Percentiles rank a stretch among this genome's conserved stretches.
phyloP scores from a whole-genome alignment of 2,797 vertebrate genomes.

The Furcifer pardalis region DNA sequence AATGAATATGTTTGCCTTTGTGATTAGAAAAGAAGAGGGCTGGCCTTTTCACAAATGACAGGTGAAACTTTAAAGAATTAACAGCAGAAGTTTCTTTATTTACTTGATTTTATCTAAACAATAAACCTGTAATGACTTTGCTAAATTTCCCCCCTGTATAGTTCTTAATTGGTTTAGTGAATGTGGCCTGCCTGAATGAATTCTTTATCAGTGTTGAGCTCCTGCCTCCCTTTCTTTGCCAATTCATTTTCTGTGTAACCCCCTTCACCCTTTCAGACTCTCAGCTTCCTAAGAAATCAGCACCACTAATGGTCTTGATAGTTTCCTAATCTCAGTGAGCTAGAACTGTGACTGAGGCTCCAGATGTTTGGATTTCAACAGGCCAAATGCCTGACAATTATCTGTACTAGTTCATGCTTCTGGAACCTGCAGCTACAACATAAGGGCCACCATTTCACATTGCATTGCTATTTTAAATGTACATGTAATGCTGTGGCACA shows the following conservation, averaged over 20 bases:
- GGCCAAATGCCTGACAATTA: too few relatives aligned
- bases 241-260: conserved; percentile 61
- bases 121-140: conserved; percentile 73
- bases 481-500: background rate
- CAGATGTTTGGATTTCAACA: background rate
- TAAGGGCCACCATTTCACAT: background rate
- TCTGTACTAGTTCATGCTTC: too few relatives aligned
- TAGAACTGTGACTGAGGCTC: too few relatives aligned
- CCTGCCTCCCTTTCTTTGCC: background rate
- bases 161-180: conserved; percentile 76
- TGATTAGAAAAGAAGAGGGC: conserved; percentile 30
- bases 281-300: conserved; percentile 61
- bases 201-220: conserved; percentile 65
- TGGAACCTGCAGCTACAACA: background rate
- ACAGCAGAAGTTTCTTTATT: conserved; percentile 52
- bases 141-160: conserved; percentile 57
- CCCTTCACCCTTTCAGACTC: conserved; percentile 69
- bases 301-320: background rate
- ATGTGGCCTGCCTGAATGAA: conserved; percentile 72
- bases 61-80: conserved; percentile 55
- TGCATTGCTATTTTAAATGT: background rate
- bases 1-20: conserved; percentile 31
- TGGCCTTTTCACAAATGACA: conserved; percentile 40
- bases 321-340: too few relatives aligned
- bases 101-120: conserved; percentile 35